Evolutionary conservation across 2,888 invertebrate species (phyloP).

Genomic region (Netelia melanura): DNA sequence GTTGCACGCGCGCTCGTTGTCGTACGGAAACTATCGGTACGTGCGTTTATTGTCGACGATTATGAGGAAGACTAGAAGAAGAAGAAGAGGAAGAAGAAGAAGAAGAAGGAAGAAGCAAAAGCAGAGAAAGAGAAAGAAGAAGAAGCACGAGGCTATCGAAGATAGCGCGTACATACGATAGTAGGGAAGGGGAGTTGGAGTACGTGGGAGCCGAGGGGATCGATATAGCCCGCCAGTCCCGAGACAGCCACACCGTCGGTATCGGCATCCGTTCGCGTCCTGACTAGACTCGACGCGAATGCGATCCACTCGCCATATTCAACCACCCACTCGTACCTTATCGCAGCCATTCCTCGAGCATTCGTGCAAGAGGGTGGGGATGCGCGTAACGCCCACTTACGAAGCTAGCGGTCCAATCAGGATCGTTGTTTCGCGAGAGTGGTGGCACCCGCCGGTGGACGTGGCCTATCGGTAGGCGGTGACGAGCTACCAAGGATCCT

Average conservation of each 20-base stretch:
- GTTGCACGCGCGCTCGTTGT: no score
- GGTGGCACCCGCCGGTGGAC: slow-evolving; percentile 69
- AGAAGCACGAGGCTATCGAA: no score
- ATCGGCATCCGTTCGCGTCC: slow-evolving; percentile 69
- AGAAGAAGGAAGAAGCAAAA: no score
- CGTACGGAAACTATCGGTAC: no score
- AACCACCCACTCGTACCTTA: slow-evolving; percentile 63
- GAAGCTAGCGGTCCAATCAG: slow-evolving; percentile 72
- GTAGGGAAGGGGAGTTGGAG: slow-evolving; percentile 53
- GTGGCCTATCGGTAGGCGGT: slow-evolving; percentile 34
- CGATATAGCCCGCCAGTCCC: slow-evolving; percentile 72
- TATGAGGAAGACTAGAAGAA: no score
- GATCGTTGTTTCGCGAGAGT: slow-evolving; percentile 47
- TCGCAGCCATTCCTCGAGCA: slow-evolving; percentile 82
- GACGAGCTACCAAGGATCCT: slow-evolving; percentile 3
- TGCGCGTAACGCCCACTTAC: slow-evolving; percentile 74
- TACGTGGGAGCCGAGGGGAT: slow-evolving; percentile 70
- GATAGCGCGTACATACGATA: background rate
- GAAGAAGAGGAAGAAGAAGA: no score
- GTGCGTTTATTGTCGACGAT: no score
- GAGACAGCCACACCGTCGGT: slow-evolving; percentile 73
- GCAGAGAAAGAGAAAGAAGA: no score
- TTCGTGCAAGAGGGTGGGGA: slow-evolving; percentile 73
- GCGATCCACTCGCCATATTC: slow-evolving; percentile 53
- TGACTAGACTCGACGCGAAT: slow-evolving; percentile 41